phyloP scores from a whole-genome alignment of 2,888 invertebrate genomes.

The Andrena flavipes region DNA sequence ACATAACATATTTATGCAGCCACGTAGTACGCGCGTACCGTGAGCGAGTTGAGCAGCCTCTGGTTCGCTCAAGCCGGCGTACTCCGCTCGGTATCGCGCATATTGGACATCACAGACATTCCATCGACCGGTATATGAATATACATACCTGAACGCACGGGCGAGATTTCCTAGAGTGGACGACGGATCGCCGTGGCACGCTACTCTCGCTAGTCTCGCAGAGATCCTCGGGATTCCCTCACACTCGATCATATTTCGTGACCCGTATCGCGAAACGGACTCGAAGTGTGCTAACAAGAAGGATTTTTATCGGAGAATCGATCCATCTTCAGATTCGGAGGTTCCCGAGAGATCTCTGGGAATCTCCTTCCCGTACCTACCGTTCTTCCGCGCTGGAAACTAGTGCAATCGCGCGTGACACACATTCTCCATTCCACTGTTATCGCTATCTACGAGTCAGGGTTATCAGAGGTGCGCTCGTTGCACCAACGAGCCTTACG shows the following conservation, averaged over 20 bases:
- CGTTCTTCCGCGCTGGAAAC: not conserved
- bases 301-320: not conserved
- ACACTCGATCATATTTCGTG: not conserved
- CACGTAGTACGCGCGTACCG: slow-evolving; percentile 46
- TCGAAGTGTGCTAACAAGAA: not conserved
- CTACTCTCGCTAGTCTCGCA: not conserved
- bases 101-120: slow-evolving; percentile 71
- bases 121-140: slow-evolving; percentile 51
- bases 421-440: not conserved
- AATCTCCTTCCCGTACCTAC: not conserved
- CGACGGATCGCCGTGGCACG: slow-evolving; percentile 14
- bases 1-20: slow-evolving; percentile 57
- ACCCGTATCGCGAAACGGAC: not conserved
- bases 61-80: slow-evolving; percentile 30
- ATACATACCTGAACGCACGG: slow-evolving; percentile 13
- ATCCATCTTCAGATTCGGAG: not conserved
- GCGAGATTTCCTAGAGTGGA: slow-evolving; percentile 6
- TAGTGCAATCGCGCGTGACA: slow-evolving; percentile 7
- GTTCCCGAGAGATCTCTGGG: no score
- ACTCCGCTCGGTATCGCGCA: slow-evolving; percentile 55
- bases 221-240: slow-evolving; percentile 14
- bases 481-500: not conserved
- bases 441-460: slow-evolving; percentile 9
- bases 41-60: slow-evolving; percentile 31
- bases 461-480: slow-evolving; percentile 25